Conservation (phyloP, 2,113 vertebrate genomes). For the Periophthalmus modestus region DNA sequence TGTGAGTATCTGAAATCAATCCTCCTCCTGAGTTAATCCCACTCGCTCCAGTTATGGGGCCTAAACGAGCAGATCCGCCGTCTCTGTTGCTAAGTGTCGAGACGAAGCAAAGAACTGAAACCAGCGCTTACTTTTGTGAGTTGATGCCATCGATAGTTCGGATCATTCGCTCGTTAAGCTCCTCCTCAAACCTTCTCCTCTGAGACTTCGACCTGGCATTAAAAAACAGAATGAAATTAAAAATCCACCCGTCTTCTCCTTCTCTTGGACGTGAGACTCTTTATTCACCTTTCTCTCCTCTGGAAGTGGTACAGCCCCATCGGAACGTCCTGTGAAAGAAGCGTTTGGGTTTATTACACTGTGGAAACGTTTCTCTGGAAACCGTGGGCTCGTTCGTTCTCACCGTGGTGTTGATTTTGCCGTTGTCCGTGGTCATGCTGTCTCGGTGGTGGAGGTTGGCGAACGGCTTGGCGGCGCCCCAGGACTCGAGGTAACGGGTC, state of each 20-base stretch:
- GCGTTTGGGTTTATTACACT: not conserved
- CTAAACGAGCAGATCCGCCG: not conserved
- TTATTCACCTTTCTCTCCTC: constrained; percentile 87
- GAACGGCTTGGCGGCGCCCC: constrained; percentile 98
- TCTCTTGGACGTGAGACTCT: not conserved
- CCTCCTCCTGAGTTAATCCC: not conserved
- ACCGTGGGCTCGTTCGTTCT: constrained; percentile 43
- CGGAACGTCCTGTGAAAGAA: constrained; percentile 85
- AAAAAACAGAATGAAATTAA: not conserved
- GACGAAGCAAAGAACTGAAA: not conserved
- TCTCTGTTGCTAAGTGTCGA: not conserved
- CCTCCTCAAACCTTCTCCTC: constrained; percentile 95
- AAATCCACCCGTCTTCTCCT: not conserved
- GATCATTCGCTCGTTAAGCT: constrained; percentile 96
- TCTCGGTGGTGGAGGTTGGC: constrained; percentile 95
- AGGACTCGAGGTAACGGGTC: constrained; percentile 97
- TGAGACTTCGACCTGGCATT: constrained; percentile 91
- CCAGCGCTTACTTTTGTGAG: constrained; percentile 89
- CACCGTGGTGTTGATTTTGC: constrained; percentile 95
- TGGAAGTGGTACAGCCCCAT: constrained; percentile 95
- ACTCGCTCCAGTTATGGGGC: not conserved
- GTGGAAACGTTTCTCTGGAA: not conserved
- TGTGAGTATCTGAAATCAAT: not conserved
- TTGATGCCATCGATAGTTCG: constrained; percentile 97
- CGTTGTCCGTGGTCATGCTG: constrained; percentile 97